A percentile compares a stretch with the other conserved stretches of the same genome.
phyloP scores from a whole-genome alignment of 2,113 vertebrate genomes.

The Uria lomvia region DNA sequence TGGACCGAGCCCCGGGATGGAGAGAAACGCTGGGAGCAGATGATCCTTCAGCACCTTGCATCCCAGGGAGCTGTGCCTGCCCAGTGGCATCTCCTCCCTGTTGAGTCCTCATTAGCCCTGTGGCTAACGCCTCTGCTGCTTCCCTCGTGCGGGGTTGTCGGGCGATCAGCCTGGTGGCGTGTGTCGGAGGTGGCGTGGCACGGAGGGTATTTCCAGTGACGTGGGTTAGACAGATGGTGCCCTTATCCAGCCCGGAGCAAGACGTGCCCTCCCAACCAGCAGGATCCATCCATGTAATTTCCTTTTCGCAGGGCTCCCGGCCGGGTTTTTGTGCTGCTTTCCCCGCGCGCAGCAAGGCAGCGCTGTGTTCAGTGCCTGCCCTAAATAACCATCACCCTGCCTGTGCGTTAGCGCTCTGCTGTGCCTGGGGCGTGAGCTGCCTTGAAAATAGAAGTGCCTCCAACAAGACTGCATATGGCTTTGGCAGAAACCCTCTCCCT shows the following conservation, averaged over 20 bases:
- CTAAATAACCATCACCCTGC: not conserved
- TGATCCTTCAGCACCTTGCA: not conserved
- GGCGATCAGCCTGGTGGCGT: fast-evolving
- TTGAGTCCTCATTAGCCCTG: not conserved
- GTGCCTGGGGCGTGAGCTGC: not conserved
- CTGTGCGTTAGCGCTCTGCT: not conserved
- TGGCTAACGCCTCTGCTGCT: fast-evolving
- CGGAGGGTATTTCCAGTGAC: not conserved
- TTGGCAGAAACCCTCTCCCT: not conserved
- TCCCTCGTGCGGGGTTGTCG: fast-evolving
- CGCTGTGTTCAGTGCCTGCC: not conserved
- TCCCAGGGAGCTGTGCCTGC: not conserved
- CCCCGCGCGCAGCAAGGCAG: not conserved
- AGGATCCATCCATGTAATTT: constrained; percentile 39
- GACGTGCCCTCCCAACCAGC: not conserved
- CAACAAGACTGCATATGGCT: not conserved
- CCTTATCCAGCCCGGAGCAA: not conserved
- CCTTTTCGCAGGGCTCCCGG: not conserved
- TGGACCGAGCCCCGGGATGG: not conserved
- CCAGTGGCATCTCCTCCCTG: not conserved
- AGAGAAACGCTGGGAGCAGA: not conserved
- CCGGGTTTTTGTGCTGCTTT: not conserved
- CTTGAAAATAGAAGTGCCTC: not conserved
- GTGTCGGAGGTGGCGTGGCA: fast-evolving
- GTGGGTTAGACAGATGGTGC: constrained; percentile 46